Percentiles rank a stretch among this genome's conserved stretches.
Evolutionary conservation across 2,888 invertebrate genomes (phyloP).

Genomic region (Metopia argyrocephala): DNA sequence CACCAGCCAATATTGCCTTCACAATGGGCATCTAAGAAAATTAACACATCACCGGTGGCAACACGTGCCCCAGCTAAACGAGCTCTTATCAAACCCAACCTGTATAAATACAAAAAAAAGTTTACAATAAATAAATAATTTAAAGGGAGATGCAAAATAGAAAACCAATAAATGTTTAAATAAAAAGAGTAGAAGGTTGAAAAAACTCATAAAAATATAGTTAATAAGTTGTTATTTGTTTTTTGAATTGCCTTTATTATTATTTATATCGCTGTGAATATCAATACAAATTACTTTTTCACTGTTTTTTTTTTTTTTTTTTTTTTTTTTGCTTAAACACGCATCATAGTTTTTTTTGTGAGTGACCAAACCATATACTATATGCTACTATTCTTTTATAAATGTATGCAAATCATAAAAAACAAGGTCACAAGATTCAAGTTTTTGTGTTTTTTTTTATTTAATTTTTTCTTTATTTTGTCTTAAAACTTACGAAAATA

Average conservation of each 20-base stretch:
- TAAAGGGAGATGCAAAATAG: background rate
- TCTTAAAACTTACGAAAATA: slow-evolving; percentile 9
- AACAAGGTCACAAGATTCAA: slow-evolving; percentile 45
- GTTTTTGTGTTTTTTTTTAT: background rate
- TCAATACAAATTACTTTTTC: background rate
- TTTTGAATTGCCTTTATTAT: background rate
- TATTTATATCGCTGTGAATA: background rate
- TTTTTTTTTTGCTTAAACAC: slow-evolving; percentile 12
- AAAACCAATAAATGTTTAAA: background rate
- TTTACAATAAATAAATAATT: slow-evolving; percentile 31
- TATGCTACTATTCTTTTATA: background rate
- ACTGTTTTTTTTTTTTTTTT: background rate
- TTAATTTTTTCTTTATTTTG: too few relatives aligned
- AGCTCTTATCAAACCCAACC: slow-evolving; percentile 93
- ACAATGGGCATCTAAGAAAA: slow-evolving; percentile 96
- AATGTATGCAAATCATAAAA: slow-evolving; percentile 32
- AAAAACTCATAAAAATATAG: slow-evolving; percentile 30
- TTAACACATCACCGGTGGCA: slow-evolving; percentile 88
- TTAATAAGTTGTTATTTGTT: background rate
- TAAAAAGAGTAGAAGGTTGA: slow-evolving; percentile 36
- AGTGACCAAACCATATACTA: background rate
- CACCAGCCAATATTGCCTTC: slow-evolving; percentile 91
- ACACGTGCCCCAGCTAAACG: slow-evolving; percentile 91
- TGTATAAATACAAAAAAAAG: slow-evolving; percentile 69
- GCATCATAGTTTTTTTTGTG: slow-evolving; percentile 11